Conservation (phyloP, 2,797 vertebrate species). For the Acomys russatus region DNA sequence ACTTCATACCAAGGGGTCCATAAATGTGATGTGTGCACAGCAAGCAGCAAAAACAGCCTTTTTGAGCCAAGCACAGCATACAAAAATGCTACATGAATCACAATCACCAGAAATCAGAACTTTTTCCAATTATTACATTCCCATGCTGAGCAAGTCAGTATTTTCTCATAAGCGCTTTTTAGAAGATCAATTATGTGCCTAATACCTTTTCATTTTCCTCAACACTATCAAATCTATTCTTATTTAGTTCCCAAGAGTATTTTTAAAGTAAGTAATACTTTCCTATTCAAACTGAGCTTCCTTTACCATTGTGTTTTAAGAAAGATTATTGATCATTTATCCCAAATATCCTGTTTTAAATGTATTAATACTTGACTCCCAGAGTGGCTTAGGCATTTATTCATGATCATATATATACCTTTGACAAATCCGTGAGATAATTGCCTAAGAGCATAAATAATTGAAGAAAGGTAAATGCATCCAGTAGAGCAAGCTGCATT, state of each 20-base stretch:
- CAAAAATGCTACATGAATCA: constrained; percentile 55
- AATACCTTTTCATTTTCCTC: constrained; percentile 60
- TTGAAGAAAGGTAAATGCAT: neutral
- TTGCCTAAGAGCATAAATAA: neutral
- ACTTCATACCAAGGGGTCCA: neutral
- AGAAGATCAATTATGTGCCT: constrained; percentile 64
- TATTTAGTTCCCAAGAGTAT: constrained; percentile 71
- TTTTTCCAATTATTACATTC: constrained; percentile 60
- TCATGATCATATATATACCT: neutral
- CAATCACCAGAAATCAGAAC: constrained; percentile 45
- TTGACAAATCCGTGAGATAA: constrained; percentile 14
- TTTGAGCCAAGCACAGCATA: constrained; percentile 15
- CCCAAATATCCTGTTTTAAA: neutral
- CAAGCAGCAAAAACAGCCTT: neutral
- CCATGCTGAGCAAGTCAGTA: constrained; percentile 49
- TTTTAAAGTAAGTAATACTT: constrained; percentile 69
- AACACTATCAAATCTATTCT: constrained; percentile 60
- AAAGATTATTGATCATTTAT: constrained; percentile 41
- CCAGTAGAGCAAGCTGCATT: neutral
- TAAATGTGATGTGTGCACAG: neutral
- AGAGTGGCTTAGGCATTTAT: constrained; percentile 32
- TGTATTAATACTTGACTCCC: neutral
- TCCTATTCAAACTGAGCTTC: constrained; percentile 51
- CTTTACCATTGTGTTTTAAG: neutral
- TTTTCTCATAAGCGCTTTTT: constrained; percentile 39